Percentiles rank a stretch among this genome's conserved stretches.
phyloP scores from a whole-genome alignment of 2,113 vertebrate species.

The Poeciliopsis prolifica region DNA sequence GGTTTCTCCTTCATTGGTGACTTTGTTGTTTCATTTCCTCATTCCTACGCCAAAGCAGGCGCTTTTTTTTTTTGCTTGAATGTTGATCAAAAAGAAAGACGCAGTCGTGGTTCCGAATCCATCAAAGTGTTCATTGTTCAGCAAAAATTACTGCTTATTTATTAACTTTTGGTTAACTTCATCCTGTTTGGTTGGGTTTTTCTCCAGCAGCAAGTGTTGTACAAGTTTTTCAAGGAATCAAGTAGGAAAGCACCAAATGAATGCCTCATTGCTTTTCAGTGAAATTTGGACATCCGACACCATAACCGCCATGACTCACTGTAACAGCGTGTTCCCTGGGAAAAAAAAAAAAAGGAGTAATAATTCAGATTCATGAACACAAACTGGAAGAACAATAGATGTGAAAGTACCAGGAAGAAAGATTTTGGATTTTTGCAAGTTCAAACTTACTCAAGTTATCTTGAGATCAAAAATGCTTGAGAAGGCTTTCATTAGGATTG shows the following conservation, averaged over 20 bases:
- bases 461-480: not conserved
- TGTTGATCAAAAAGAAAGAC: slow-evolving; percentile 1
- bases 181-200: slow-evolving; percentile 2
- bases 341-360: not conserved
- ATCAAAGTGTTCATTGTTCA: not conserved
- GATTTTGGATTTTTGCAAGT: not conserved
- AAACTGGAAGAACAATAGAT: not conserved
- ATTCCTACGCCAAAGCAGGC: slow-evolving; percentile 24
- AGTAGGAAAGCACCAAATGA: slow-evolving; percentile 8
- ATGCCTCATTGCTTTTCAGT: not conserved
- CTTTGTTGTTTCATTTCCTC: slow-evolving; percentile 45
- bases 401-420: slow-evolving; percentile 2
- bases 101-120: not conserved
- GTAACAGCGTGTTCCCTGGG: not conserved
- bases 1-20: slow-evolving; percentile 24
- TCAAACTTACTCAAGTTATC: not conserved
- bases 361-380: not conserved
- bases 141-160: not conserved
- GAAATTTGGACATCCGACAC: not conserved
- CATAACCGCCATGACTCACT: not conserved
- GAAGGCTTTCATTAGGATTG: not conserved
- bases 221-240: not conserved
- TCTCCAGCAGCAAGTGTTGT: not conserved
- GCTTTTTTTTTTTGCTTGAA: not conserved
- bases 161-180: not conserved